Conservation (phyloP, 2,888 invertebrate species). For the Brenthis ino region DNA sequence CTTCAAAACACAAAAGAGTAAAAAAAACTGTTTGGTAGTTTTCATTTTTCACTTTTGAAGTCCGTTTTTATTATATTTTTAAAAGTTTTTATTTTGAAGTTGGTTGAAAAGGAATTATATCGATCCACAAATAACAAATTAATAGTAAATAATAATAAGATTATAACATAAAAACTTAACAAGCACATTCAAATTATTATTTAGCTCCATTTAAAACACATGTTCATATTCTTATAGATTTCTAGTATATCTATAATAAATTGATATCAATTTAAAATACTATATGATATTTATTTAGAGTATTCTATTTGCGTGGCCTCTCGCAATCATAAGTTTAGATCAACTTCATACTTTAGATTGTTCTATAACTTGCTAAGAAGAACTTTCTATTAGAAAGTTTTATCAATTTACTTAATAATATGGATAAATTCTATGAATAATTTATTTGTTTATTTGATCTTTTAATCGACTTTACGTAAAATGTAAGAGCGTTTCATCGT, state of each 20-base stretch:
- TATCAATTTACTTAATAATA: background rate
- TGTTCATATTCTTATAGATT: background rate
- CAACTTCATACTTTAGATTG: constrained; percentile 3
- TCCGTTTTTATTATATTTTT: too few relatives aligned
- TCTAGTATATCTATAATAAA: background rate
- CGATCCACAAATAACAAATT: too few relatives aligned
- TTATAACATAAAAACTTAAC: too few relatives aligned
- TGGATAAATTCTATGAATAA: background rate
- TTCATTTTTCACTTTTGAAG: too few relatives aligned
- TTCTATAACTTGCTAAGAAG: constrained; percentile 2
- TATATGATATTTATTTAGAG: background rate
- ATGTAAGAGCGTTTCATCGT: background rate
- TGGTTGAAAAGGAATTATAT: too few relatives aligned
- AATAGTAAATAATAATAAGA: too few relatives aligned
- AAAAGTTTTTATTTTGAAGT: too few relatives aligned
- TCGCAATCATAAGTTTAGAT: constrained; percentile 10
- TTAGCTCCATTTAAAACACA: background rate
- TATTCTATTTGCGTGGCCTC: background rate
- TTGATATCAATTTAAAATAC: constrained; percentile 6
- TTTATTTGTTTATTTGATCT: too few relatives aligned
- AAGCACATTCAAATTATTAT: too few relatives aligned
- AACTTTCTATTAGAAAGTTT: background rate
- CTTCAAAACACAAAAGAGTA: too few relatives aligned
- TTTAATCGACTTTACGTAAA: too few relatives aligned
- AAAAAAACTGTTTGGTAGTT: too few relatives aligned